Evolutionary conservation across 1,140 invertebrate species (phyloP).

Genomic region (Cyclargus thomasi): DNA sequence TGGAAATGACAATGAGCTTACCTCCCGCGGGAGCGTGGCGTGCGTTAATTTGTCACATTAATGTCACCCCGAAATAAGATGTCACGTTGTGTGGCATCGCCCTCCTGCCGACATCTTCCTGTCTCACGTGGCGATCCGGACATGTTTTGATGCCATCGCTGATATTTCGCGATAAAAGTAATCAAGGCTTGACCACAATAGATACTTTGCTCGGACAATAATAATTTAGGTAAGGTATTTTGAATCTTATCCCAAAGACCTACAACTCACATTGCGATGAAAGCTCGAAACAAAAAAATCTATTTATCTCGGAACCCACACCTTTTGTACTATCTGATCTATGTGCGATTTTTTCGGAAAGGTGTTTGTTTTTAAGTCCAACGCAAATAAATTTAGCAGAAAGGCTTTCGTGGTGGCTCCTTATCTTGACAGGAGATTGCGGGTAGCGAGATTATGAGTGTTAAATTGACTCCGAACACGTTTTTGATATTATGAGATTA

Average conservation of each 20-base stretch:
- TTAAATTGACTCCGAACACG: constrained; percentile 41
- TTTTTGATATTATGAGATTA: constrained; percentile 38
- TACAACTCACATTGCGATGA: constrained; percentile 19
- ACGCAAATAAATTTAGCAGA: constrained; percentile 59
- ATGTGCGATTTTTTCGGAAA: constrained; percentile 62
- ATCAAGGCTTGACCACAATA: constrained; percentile 65
- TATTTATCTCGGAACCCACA: constrained; percentile 60
- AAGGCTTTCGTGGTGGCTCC: constrained; percentile 39
- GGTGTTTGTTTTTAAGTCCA: constrained; percentile 57
- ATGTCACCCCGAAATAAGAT: constrained; percentile 55
- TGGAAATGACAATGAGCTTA: constrained; percentile 24
- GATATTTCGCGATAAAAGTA: constrained; percentile 67
- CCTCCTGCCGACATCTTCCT: constrained; percentile 62
- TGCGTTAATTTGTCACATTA: constrained; percentile 58
- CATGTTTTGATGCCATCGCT: constrained; percentile 70
- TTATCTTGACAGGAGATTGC: constrained; percentile 46
- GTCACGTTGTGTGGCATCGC: constrained; percentile 60
- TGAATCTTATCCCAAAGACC: constrained; percentile 26
- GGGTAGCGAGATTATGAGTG: constrained; percentile 52
- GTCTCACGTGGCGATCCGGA: constrained; percentile 63
- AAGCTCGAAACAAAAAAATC: constrained; percentile 46
- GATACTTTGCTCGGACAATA: constrained; percentile 25
- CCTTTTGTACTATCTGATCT: constrained; percentile 69
- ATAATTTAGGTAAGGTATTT: constrained; percentile 20
- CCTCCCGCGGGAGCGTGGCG: constrained; percentile 42